Conservation (phyloP, 2,797 vertebrate species). For the Loriculus beryllinus region DNA sequence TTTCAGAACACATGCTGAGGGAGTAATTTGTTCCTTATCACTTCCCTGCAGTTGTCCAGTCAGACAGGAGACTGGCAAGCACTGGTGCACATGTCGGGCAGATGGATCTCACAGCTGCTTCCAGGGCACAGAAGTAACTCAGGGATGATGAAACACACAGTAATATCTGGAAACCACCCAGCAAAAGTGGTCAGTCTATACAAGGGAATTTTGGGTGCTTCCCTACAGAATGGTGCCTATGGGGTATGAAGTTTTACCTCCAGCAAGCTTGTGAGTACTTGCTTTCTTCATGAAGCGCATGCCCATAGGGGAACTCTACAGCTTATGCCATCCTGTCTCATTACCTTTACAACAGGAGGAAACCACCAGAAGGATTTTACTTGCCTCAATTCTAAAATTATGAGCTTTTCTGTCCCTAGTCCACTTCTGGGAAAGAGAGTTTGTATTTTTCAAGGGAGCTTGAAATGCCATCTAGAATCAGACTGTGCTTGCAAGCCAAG, state of each 20-base stretch:
- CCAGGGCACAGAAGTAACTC: not conserved
- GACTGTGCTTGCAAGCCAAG: not conserved
- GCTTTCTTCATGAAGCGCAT: not conserved
- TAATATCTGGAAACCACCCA: not conserved
- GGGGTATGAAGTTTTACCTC: not conserved
- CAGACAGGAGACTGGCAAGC: not conserved
- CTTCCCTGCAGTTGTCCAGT: not conserved
- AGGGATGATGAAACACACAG: not conserved
- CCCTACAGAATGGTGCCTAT: not conserved
- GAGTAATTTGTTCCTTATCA: not conserved
- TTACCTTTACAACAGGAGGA: not conserved
- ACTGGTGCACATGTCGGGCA: fast-evolving
- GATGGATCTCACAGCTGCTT: not conserved
- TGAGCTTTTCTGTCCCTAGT: not conserved
- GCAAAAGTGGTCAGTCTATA: not conserved
- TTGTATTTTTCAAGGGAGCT: not conserved
- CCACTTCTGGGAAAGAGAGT: not conserved
- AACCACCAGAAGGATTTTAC: not conserved
- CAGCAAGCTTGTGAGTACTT: not conserved
- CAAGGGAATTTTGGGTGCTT: not conserved
- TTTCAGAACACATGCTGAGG: not conserved
- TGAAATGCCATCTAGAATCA: not conserved
- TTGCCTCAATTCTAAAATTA: fast-evolving
- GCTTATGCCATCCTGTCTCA: not conserved
- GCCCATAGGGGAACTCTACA: not conserved